Conservation (phyloP, 2,888 invertebrate genomes). For the Eupithecia inturbata region DNA sequence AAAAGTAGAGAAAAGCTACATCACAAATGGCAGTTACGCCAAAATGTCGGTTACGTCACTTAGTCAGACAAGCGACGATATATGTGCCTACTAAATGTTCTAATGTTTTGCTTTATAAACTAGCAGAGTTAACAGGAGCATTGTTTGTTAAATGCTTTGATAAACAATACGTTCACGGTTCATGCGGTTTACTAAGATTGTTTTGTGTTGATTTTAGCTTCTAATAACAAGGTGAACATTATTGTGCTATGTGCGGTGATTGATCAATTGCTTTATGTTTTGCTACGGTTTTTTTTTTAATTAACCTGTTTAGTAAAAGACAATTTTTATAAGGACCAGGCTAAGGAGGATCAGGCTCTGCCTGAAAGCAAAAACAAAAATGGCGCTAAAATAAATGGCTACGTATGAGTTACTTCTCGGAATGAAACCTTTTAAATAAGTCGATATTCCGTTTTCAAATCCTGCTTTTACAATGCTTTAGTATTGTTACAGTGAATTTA, state of each 20-base stretch:
- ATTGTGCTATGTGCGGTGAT: conserved; percentile 29
- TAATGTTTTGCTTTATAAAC: conserved; percentile 39
- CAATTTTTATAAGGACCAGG: too few relatives aligned
- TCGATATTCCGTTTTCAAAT: not conserved
- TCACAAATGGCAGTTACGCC: too few relatives aligned
- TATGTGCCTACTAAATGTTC: conserved; percentile 28
- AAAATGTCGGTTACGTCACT: too few relatives aligned
- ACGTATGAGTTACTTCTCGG: not conserved
- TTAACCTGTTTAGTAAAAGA: not conserved
- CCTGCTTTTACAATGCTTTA: not conserved
- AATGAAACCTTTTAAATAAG: not conserved
- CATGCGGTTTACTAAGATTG: conserved; percentile 33
- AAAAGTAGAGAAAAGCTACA: too few relatives aligned
- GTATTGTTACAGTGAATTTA: not conserved
- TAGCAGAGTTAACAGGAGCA: conserved; percentile 36
- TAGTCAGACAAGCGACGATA: too few relatives aligned
- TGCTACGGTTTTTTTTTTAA: not conserved
- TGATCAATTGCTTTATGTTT: conserved; percentile 33
- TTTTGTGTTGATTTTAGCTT: conserved; percentile 37
- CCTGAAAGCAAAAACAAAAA: not conserved
- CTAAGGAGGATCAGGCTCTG: not conserved
- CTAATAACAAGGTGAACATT: conserved; percentile 39
- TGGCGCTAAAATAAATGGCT: not conserved
- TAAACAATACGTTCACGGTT: conserved; percentile 42
- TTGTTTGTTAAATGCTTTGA: conserved; percentile 37